Conservation (phyloP, 2,113 vertebrate species). For the Cyanocitta stelleri region DNA sequence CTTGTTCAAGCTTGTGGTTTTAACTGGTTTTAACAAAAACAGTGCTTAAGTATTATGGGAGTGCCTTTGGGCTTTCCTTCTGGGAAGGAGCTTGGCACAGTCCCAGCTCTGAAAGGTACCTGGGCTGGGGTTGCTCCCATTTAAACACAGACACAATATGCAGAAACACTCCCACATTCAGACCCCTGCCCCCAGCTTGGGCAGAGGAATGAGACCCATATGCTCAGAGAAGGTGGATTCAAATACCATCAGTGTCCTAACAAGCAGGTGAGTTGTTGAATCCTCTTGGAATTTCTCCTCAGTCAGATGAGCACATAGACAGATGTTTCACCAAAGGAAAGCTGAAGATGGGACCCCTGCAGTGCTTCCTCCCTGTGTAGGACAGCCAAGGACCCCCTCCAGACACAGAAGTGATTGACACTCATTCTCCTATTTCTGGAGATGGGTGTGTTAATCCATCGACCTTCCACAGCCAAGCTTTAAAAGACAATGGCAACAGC, state of each 20-base stretch:
- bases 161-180: neutral
- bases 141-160: neutral
- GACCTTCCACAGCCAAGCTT: neutral
- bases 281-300: neutral
- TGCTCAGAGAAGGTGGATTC: neutral
- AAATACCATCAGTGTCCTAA: neutral
- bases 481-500: neutral
- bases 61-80: neutral
- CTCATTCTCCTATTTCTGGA: neutral
- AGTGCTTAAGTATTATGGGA: neutral
- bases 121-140: neutral
- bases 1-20: neutral
- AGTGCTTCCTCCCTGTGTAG: accelerated
- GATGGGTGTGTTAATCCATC: neutral
- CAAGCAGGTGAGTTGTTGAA: neutral
- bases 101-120: neutral
- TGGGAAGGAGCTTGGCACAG: neutral
- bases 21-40: neutral
- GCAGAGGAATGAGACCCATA: neutral
- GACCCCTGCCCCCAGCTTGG: neutral
- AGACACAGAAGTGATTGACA: neutral
- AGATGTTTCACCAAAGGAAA: neutral
- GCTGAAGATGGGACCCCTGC: neutral
- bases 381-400: neutral
- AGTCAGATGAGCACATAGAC: neutral